Conservation (phyloP, 1,140 invertebrate genomes). For the Antheraea mylitta region DNA sequence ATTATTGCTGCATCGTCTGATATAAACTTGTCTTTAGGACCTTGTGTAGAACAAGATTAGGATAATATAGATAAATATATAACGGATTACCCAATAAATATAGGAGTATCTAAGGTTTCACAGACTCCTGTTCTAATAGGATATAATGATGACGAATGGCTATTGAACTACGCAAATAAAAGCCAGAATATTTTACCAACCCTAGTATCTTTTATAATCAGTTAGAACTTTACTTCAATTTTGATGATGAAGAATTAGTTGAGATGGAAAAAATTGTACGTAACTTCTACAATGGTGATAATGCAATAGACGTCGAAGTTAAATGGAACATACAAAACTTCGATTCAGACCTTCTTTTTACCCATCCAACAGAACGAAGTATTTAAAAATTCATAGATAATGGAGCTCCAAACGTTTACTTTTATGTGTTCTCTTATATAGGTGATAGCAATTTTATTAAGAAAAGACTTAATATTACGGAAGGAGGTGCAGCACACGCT, state of each 20-base stretch:
- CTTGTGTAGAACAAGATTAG: conserved; percentile 37
- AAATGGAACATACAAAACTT: conserved; percentile 24
- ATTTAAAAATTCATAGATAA: conserved; percentile 30
- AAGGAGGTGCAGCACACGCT: conserved; percentile 28
- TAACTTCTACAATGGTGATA: conserved; percentile 38
- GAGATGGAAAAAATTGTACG: conserved; percentile 22
- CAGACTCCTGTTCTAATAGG: conserved; percentile 34
- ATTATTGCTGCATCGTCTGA: conserved; percentile 31
- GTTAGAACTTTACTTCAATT: conserved; percentile 23
- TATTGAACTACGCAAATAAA: conserved; percentile 16
- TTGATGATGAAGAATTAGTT: conserved; percentile 20
- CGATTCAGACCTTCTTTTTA: conserved; percentile 33
- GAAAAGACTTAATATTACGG: conserved; percentile 29
- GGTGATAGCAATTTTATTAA: conserved; percentile 37
- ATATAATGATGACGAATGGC: conserved; percentile 36
- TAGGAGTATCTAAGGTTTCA: conserved; percentile 24
- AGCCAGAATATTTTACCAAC: conserved; percentile 15
- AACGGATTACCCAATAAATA: conserved; percentile 35
- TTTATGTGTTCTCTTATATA: conserved; percentile 38
- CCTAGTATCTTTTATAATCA: conserved; percentile 19
- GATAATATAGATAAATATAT: conserved; percentile 37
- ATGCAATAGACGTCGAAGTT: conserved; percentile 18
- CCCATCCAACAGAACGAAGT: conserved; percentile 30
- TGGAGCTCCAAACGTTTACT: conserved; percentile 27
- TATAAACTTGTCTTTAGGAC: conserved; percentile 23